Evolutionary conservation across 1,140 invertebrate genomes (phyloP).

Genomic region (Heliconius congener): DNA sequence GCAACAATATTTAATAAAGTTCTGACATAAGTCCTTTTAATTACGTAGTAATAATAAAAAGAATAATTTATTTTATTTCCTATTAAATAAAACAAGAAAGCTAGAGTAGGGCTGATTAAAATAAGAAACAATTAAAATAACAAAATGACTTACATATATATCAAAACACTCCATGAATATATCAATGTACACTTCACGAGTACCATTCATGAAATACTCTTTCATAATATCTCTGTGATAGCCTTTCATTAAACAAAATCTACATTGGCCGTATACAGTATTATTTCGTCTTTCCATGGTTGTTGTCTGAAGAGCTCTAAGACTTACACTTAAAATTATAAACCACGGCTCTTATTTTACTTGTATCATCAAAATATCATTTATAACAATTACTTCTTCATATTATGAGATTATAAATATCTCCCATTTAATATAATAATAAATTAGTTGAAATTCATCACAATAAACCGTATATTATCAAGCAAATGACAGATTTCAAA

Average conservation of each 20-base stretch:
- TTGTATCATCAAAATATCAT: background rate
- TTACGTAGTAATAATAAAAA: no score
- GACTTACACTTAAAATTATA: conserved; percentile 1
- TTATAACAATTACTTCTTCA: background rate
- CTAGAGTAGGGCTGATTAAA: background rate
- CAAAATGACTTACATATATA: conserved; percentile 58
- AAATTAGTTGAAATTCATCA: background rate
- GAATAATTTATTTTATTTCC: background rate
- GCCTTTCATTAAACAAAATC: conserved; percentile 59
- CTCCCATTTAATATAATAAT: conserved; percentile 15
- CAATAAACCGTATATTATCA: conserved; percentile 4
- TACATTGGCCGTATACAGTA: conserved; percentile 54
- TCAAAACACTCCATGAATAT: conserved; percentile 65
- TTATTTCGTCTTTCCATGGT: conserved; percentile 46
- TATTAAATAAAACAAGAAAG: background rate
- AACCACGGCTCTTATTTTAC: background rate
- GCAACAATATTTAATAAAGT: no score
- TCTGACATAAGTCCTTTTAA: no score
- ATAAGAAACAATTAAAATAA: background rate
- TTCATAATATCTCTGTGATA: conserved; percentile 61
- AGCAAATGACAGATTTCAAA: background rate
- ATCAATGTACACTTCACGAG: conserved; percentile 61
- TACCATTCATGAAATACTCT: conserved; percentile 56
- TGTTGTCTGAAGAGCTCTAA: conserved; percentile 5
- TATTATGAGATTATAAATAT: background rate